A percentile compares a stretch with the other conserved stretches of the same genome.
These are phyloP conservation scores for Lasioglossum oenotherae DNA, from an alignment of 2,888 invertebrate genomes.

Conservation along the genomic window DNA sequence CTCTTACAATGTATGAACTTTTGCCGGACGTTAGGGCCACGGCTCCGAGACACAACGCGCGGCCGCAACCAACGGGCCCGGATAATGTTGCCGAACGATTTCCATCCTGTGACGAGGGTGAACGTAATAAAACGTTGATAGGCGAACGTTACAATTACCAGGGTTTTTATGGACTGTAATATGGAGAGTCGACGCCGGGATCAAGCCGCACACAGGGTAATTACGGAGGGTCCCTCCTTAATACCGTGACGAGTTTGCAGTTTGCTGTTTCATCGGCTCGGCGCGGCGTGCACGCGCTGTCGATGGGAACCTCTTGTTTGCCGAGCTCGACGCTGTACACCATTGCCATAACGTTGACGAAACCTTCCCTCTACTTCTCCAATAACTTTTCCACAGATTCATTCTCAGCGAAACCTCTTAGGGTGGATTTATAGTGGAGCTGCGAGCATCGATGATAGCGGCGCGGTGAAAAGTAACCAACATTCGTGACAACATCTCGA, in stretches of 20 bases:
- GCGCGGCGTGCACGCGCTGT: constrained; percentile 21
- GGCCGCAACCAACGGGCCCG: background rate
- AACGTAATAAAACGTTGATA: constrained; percentile 46
- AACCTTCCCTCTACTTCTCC: background rate
- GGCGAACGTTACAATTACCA: constrained; percentile 51
- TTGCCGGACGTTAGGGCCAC: constrained; percentile 37
- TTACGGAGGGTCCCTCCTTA: constrained; percentile 10
- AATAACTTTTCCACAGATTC: background rate
- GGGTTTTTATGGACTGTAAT: constrained; percentile 6
- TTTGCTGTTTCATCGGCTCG: constrained; percentile 24
- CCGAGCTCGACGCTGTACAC: background rate
- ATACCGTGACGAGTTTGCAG: constrained; percentile 19
- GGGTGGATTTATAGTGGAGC: no score
- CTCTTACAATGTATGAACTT: constrained; percentile 51
- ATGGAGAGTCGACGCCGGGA: constrained; percentile 14
- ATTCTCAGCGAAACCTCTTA: background rate
- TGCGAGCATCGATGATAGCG: no score
- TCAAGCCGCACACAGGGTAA: constrained; percentile 18
- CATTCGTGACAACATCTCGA: no score
- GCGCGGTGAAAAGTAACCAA: no score
- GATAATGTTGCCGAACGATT: constrained; percentile 41
- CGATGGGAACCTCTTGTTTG: constrained; percentile 32
- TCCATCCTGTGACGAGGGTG: constrained; percentile 45
- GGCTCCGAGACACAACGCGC: constrained; percentile 4
- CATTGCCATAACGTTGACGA: background rate